A percentile compares a stretch with the other conserved stretches of the same genome.
phyloP scores from a whole-genome alignment of 2,797 vertebrate species.

The Halcyon chelicuti region DNA sequence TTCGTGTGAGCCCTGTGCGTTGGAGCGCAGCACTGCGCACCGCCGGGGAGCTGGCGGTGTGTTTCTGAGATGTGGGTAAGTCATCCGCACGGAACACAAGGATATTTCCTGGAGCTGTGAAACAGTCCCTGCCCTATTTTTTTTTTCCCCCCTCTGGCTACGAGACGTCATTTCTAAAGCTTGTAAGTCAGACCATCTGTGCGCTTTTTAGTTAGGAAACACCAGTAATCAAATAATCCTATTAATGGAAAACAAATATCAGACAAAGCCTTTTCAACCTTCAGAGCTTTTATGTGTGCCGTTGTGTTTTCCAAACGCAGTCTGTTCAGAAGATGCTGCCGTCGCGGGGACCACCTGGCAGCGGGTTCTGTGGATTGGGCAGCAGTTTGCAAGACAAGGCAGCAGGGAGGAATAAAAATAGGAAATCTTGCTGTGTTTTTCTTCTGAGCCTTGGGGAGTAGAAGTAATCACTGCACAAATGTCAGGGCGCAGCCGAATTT shows the following conservation, averaged over 20 bases:
- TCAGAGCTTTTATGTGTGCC: constrained; percentile 39
- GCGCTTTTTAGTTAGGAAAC: constrained; percentile 51
- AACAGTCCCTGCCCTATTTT: constrained; percentile 36
- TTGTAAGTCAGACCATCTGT: constrained; percentile 61
- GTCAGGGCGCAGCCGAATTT: not conserved
- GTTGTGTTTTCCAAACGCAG: not conserved
- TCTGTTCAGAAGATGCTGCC: constrained; percentile 1
- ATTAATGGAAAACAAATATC: constrained; percentile 47
- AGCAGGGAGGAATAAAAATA: not conserved
- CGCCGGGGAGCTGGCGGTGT: not conserved
- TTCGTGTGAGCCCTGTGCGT: not conserved
- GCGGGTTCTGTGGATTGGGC: not conserved
- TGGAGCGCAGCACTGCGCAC: not conserved
- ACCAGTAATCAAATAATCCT: constrained; percentile 28
- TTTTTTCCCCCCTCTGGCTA: not conserved
- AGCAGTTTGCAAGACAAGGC: not conserved
- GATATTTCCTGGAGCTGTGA: not conserved
- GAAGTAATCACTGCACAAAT: not conserved
- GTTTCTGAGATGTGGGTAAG: not conserved
- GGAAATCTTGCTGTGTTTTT: not conserved
- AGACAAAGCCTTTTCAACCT: constrained; percentile 55
- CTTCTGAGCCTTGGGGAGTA: not conserved
- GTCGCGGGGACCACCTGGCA: not conserved
- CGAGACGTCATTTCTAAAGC: constrained; percentile 9
- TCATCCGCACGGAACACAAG: not conserved